phyloP scores from a whole-genome alignment of 2,797 vertebrate species.

The Myiothlypis coronata region DNA sequence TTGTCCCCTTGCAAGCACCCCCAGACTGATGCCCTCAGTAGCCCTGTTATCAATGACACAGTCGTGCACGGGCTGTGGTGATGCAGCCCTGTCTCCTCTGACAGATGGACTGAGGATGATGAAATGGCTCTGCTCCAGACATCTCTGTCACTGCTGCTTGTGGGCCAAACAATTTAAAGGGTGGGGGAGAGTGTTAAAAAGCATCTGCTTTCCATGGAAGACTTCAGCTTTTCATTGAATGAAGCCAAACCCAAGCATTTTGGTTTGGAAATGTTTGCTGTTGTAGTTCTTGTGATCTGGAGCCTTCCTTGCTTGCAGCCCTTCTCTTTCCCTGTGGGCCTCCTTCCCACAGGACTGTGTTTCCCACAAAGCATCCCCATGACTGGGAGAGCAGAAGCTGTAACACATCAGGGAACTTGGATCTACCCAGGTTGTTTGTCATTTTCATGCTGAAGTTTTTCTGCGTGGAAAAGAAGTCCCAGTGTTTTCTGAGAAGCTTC shows the following conservation, averaged over 20 bases:
- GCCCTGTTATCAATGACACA: fast-evolving
- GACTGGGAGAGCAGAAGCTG: neutral
- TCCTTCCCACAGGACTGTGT: neutral
- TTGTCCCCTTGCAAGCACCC: neutral
- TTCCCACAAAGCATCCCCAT: neutral
- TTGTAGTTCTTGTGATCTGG: neutral
- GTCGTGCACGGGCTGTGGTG: neutral
- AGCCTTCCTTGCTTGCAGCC: neutral
- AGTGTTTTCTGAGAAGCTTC: neutral
- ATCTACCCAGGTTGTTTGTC: neutral
- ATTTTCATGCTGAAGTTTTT: neutral
- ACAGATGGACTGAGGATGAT: slow-evolving; percentile 42
- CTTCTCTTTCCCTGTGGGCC: neutral
- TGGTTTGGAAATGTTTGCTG: neutral
- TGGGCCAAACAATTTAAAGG: slow-evolving; percentile 24
- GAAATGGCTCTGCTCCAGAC: slow-evolving; percentile 34
- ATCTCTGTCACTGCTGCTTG: slow-evolving; percentile 17
- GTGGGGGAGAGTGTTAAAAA: slow-evolving; percentile 36
- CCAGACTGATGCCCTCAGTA: neutral
- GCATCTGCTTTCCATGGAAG: slow-evolving; percentile 50
- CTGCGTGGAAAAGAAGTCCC: neutral
- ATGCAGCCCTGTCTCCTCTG: neutral
- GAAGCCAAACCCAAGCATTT: slow-evolving; percentile 17
- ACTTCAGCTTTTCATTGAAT: neutral
- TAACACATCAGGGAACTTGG: neutral